phyloP scores from a whole-genome alignment of 2,888 invertebrate genomes.

The Leptarthrus brevirostris region DNA sequence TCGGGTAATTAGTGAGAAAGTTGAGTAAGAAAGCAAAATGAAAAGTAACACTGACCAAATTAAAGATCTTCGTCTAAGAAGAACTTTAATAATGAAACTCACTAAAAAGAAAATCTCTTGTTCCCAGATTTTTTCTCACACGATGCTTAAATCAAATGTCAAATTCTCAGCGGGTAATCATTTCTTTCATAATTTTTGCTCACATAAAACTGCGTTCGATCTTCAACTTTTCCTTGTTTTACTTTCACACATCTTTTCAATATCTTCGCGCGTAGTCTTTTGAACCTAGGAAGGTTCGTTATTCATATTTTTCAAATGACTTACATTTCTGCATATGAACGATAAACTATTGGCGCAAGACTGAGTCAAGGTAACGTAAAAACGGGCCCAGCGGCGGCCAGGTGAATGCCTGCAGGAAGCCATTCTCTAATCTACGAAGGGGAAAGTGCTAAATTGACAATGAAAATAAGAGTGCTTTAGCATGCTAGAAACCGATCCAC shows the following conservation, averaged over 20 bases:
- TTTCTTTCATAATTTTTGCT: conserved; percentile 35
- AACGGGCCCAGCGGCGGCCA: conserved; percentile 6
- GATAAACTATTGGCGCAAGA: not conserved
- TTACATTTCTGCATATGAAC: conserved; percentile 10
- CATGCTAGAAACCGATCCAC: not conserved
- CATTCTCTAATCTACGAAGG: conserved; percentile 11
- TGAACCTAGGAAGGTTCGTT: conserved; percentile 4
- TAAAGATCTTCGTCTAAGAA: no score
- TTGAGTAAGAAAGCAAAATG: no score
- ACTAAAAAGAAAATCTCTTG: no score
- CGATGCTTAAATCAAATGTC: no score
- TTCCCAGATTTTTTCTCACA: no score
- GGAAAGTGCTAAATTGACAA: conserved; percentile 39
- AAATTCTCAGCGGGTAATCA: no score
- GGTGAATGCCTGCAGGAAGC: conserved; percentile 23
- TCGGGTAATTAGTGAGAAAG: no score
- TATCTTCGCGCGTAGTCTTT: not conserved
- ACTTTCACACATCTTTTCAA: conserved; percentile 32
- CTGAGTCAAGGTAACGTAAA: conserved; percentile 13
- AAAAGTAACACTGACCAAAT: no score
- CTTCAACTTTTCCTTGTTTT: conserved; percentile 40
- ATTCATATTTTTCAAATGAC: conserved; percentile 22
- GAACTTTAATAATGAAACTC: no score
- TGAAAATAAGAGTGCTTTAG: conserved; percentile 18
- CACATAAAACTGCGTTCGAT: conserved; percentile 3